Conservation (phyloP, 2,113 vertebrate genomes). For the Cavia aperea region DNA sequence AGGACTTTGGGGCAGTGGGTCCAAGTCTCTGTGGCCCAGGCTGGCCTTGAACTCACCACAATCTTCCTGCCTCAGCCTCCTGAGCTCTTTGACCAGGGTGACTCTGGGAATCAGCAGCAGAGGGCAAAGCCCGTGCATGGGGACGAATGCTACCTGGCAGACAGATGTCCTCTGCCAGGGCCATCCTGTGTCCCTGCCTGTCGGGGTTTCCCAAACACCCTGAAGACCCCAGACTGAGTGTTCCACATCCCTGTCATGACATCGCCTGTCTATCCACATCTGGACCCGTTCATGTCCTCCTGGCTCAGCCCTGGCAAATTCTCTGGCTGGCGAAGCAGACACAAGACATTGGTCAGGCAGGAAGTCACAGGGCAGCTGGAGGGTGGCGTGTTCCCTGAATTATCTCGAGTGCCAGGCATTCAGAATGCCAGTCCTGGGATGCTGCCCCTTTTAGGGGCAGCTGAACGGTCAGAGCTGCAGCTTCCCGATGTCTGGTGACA, state of each 20-base stretch:
- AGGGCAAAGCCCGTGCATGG: fast-evolving
- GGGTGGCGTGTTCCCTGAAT: fast-evolving
- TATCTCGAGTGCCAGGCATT: fast-evolving
- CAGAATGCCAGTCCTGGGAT: background rate
- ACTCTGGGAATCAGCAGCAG: background rate
- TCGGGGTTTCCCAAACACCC: fast-evolving
- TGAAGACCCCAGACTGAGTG: background rate
- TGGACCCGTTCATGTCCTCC: background rate
- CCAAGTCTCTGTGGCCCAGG: background rate
- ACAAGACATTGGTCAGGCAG: fast-evolving
- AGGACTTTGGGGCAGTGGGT: background rate
- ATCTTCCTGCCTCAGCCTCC: background rate
- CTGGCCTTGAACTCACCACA: background rate
- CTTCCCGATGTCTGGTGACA: fast-evolving
- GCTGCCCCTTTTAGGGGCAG: background rate
- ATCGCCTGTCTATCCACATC: fast-evolving
- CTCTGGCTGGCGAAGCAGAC: background rate
- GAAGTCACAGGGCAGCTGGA: background rate
- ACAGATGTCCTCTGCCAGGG: too few relatives aligned
- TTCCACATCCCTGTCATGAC: fast-evolving
- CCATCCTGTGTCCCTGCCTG: too few relatives aligned
- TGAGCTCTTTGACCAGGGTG: background rate
- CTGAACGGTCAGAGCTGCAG: fast-evolving
- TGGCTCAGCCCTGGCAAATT: fast-evolving
- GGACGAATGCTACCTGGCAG: fast-evolving